These are phyloP conservation scores for Lathronympha strigana DNA, from an alignment of 2,888 invertebrate species.

Conservation along the genomic window DNA sequence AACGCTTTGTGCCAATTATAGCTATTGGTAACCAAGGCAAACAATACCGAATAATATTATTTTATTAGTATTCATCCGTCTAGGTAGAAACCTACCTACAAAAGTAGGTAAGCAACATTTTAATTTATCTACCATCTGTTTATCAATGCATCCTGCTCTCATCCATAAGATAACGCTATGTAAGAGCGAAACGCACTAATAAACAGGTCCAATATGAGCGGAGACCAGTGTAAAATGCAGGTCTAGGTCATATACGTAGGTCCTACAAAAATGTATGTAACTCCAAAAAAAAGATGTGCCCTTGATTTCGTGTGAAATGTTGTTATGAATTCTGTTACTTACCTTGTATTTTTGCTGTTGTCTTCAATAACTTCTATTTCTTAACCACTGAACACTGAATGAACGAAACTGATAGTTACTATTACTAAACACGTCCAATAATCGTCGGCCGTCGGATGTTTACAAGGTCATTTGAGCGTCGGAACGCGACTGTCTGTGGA, in stretches of 20 bases:
- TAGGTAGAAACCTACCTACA: too few species aligned
- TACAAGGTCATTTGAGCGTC: not conserved
- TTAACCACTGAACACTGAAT: not conserved
- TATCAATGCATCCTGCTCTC: not conserved
- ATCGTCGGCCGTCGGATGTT: conserved; percentile 1
- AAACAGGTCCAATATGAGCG: not conserved
- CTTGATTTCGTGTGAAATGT: not conserved
- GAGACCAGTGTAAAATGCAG: not conserved
- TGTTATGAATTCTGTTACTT: not conserved
- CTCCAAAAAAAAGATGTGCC: not conserved
- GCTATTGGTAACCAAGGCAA: too few species aligned
- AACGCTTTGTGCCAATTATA: too few species aligned
- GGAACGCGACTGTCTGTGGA: not conserved
- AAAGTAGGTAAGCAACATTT: not conserved
- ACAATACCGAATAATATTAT: too few species aligned
- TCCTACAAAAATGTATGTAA: not conserved
- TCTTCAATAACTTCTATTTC: not conserved
- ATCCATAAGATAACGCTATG: too few species aligned
- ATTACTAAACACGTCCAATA: conserved; percentile 1
- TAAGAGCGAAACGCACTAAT: not conserved
- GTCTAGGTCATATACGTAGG: not conserved
- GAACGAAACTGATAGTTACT: not conserved
- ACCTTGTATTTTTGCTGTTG: not conserved
- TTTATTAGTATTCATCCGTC: too few species aligned
- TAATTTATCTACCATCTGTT: not conserved